These are phyloP conservation scores for Drosophila acutilabella DNA, from an alignment of 2,888 invertebrate genomes.

Conservation along the genomic window DNA sequence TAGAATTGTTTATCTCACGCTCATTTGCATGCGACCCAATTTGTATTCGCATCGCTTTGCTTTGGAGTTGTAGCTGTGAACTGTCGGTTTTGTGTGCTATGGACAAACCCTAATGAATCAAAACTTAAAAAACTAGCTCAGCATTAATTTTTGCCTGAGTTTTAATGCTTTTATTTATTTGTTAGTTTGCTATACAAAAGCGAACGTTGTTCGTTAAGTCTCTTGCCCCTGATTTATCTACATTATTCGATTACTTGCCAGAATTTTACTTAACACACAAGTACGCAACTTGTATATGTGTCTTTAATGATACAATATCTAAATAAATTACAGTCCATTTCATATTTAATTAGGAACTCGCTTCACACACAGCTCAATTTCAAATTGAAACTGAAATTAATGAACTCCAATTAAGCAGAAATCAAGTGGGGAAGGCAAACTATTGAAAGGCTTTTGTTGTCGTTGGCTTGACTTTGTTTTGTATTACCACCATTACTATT, in stretches of 20 bases:
- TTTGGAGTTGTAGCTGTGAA: not conserved
- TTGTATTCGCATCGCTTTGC: conserved; percentile 8
- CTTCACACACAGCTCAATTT: conserved; percentile 63
- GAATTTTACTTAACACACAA: conserved; percentile 58
- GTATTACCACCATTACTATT: conserved; percentile 24
- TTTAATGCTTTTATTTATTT: too few species aligned
- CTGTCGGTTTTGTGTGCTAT: not conserved
- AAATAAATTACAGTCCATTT: conserved; percentile 43
- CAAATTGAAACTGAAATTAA: conserved; percentile 61
- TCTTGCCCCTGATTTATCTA: conserved; percentile 65
- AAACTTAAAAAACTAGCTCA: conserved; percentile 23
- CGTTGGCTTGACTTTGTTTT: conserved; percentile 11
- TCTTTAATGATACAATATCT: conserved; percentile 44
- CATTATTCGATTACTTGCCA: conserved; percentile 52
- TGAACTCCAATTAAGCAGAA: conserved; percentile 73
- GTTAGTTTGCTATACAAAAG: not conserved
- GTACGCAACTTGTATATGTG: conserved; percentile 29
- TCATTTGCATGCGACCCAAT: conserved; percentile 59
- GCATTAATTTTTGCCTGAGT: conserved; percentile 21
- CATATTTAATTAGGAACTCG: conserved; percentile 54
- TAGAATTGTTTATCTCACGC: conserved; percentile 24
- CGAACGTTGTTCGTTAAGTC: conserved; percentile 23
- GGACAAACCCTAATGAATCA: conserved; percentile 37
- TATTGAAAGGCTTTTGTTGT: conserved; percentile 14
- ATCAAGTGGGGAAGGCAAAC: conserved; percentile 7